A percentile compares a stretch with the other conserved stretches of the same genome.
phyloP scores from a whole-genome alignment of 37 sponge, comb jelly and placozoan genomes.

The Haliclona indistincta region DNA sequence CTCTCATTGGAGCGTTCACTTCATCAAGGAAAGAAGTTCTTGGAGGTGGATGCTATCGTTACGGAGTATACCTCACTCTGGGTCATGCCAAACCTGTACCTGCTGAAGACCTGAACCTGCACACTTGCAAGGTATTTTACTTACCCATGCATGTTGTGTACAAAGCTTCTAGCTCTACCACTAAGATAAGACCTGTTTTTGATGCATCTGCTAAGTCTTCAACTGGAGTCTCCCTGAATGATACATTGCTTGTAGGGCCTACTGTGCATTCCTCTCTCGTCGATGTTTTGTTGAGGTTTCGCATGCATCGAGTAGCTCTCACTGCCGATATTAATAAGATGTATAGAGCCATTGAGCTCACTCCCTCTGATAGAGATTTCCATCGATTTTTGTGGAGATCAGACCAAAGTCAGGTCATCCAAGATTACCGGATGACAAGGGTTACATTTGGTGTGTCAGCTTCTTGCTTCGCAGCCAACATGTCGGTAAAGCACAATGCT shows the following conservation, averaged over 20 bases:
- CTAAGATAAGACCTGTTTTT: constrained; percentile 53
- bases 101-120: constrained; percentile 21
- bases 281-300: constrained; percentile 41
- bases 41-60: constrained; percentile 26
- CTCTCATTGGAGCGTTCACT: constrained; percentile 44
- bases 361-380: constrained; percentile 18
- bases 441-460: constrained; percentile 37
- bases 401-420: background rate
- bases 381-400: constrained; percentile 33
- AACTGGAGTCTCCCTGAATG: constrained; percentile 48
- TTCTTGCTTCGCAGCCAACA: constrained; percentile 36
- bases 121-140: constrained; percentile 25
- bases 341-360: no score
- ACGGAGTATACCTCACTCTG: constrained; percentile 29
- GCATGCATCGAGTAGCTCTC: constrained; percentile 27
- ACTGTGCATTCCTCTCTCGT: constrained; percentile 28
- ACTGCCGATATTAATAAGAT: constrained; percentile 42
- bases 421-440: constrained; percentile 34
- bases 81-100: constrained; percentile 34
- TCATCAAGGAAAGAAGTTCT: constrained; percentile 15
- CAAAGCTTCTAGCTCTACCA: constrained; percentile 42
- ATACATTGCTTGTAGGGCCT: constrained; percentile 32
- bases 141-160: constrained; percentile 48
- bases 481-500: constrained; percentile 35
- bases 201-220: constrained; percentile 46